Base-by-base conservation (phyloP, 64 coral and sea anemone species). In the Pocillopora damicornis region DNA sequence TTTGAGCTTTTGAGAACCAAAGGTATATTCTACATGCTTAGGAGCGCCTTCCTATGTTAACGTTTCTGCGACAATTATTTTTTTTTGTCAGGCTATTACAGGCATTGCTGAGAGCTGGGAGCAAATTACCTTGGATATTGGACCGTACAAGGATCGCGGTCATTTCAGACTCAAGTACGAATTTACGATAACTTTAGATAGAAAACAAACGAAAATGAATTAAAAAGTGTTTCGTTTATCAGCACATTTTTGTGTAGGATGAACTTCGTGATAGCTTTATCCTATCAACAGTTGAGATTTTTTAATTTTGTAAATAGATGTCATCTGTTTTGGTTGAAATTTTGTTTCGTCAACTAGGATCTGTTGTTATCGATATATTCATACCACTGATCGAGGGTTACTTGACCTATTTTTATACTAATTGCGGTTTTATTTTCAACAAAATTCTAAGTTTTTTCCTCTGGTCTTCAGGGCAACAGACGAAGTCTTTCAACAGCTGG, bases 81-180 rank as follows among this genome's bases (percentile, higher is more conserved):
- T 71, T 73, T 79, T 8, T 79, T 18, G 35, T 79, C 34, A 98
- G 95, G 95, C 95, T 22, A 91, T 98, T 22, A 38, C 79, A 83
- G 85, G 80, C 75, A 98, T 98, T 78, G 93, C 96, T 15, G 76
- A 90, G 67, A 81, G 88, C 7, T 98, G 96, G 96, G 96, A 98
- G 36, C 82, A 83, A 45, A 88, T 98, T 30, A 92, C 89, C 1
- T 86, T 98, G 22, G 96, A 98, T 84, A 95, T 98, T 72, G 96
- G 93, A n/a, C 93, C 96, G 12, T 98, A 98, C 79, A 98, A 98
- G 81, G 96, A 98, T 76, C 93, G 96, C 56, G 96, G 96, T 58
- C 96, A 98, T 82, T 98, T 92, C 74, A 98, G 82, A 79, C 90
- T 98, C 20, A 95, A 89, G 96, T 98, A 78, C 23, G 84, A 80